These are phyloP conservation scores for Drosophila sechellia DNA, from an alignment of 1,140 invertebrate genomes.

Conservation along the genomic window DNA sequence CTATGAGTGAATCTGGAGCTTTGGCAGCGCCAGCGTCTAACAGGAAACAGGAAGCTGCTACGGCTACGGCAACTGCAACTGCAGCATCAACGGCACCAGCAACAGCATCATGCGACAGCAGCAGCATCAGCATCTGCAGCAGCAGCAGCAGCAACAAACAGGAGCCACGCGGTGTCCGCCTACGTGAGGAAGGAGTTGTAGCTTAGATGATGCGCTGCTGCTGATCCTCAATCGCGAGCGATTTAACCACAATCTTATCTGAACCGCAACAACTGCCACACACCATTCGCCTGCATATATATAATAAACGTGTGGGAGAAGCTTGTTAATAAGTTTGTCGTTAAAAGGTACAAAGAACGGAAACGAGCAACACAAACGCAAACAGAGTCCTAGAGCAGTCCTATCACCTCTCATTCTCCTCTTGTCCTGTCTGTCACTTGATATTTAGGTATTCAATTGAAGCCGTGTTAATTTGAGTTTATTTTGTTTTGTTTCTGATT, in stretches of 20 bases:
- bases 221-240: constrained; percentile 48
- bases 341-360: constrained; percentile 63
- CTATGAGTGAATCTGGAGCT: constrained; percentile 28
- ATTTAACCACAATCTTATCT: constrained; percentile 55
- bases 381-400: constrained; percentile 13
- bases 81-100: constrained; percentile 27
- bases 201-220: constrained; percentile 52
- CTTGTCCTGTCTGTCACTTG: constrained; percentile 18
- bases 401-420: constrained; percentile 18
- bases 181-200: constrained; percentile 40
- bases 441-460: constrained; percentile 20
- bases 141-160: constrained; percentile 49
- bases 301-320: constrained; percentile 79
- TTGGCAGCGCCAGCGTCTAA: constrained; percentile 30
- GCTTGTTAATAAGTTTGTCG: constrained; percentile 72
- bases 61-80: constrained; percentile 33
- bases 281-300: constrained; percentile 73
- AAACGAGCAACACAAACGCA: constrained; percentile 61
- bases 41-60: constrained; percentile 40
- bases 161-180: constrained; percentile 57
- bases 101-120: constrained; percentile 25
- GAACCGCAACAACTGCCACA: constrained; percentile 76
- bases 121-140: constrained; percentile 34
- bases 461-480: constrained; percentile 43
- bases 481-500: constrained; percentile 41